Evolutionary conservation across 2,113 vertebrate species (phyloP).

Genomic region (Rostratula benghalensis): DNA sequence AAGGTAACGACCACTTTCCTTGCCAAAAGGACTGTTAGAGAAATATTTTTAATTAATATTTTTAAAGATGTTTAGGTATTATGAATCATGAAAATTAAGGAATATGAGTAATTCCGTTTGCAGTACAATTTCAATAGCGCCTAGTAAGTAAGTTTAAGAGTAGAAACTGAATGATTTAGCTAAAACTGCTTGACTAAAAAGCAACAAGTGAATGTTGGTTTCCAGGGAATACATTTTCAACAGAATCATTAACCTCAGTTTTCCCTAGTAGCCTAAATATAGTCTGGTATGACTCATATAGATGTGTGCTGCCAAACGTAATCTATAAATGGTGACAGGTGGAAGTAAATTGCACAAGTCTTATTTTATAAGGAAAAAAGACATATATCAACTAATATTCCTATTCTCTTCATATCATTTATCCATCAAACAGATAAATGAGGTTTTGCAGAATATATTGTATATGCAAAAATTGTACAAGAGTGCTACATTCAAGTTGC

Average conservation of each 20-base stretch:
- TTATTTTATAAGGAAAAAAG: slow-evolving; percentile 4
- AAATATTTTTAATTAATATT: not conserved
- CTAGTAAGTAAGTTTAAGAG: not conserved
- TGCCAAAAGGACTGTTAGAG: not conserved
- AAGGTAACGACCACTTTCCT: not conserved
- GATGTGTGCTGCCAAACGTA: not conserved
- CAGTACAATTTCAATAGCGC: not conserved
- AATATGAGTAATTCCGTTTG: not conserved
- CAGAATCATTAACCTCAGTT: not conserved
- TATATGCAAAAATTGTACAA: not conserved
- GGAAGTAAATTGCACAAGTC: not conserved
- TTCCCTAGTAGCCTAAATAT: not conserved
- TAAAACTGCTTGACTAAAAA: not conserved
- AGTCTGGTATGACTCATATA: not conserved
- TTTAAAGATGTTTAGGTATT: not conserved
- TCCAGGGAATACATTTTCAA: not conserved
- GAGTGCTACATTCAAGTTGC: not conserved
- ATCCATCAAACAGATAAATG: not conserved
- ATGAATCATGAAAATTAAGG: not conserved
- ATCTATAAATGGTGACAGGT: slow-evolving; percentile 5
- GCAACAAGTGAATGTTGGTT: not conserved
- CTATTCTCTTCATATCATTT: not conserved
- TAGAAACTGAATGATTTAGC: not conserved
- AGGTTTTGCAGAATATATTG: not conserved
- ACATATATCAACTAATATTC: not conserved